A percentile compares a stretch with the other conserved stretches of the same genome.
These are phyloP conservation scores for Gastrophryne carolinensis DNA, from an alignment of 2,797 vertebrate species.

Conservation along the genomic window DNA sequence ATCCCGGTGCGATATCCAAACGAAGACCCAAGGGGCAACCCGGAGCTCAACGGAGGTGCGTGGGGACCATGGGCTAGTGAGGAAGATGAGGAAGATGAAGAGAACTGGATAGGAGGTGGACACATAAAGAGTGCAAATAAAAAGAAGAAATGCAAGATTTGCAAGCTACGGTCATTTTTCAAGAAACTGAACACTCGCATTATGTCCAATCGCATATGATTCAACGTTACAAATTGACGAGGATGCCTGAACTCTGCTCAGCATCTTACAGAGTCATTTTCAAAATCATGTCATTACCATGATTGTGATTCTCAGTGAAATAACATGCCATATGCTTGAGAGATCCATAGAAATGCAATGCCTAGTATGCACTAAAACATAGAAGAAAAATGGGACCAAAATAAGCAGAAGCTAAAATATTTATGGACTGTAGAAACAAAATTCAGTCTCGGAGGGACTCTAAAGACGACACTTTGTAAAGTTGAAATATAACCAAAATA, in stretches of 20 bases:
- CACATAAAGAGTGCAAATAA: slow-evolving; percentile 70
- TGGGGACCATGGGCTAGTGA: slow-evolving; percentile 94
- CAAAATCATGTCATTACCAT: neutral
- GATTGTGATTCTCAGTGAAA: neutral
- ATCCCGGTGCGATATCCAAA: slow-evolving; percentile 92
- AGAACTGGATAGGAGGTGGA: slow-evolving; percentile 63
- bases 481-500: slow-evolving; percentile 20
- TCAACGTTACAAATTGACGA: neutral
- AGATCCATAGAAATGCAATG: neutral
- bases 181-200: slow-evolving; percentile 88
- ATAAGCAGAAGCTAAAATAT: neutral
- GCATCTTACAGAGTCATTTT: neutral
- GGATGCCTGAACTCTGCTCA: neutral
- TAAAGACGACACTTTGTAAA: slow-evolving; percentile 11
- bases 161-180: slow-evolving; percentile 88
- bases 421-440: neutral
- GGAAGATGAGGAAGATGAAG: slow-evolving; percentile 77
- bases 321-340: neutral
- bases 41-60: slow-evolving; percentile 87
- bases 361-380: neutral
- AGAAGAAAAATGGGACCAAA: neutral
- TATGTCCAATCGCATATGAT: slow-evolving; percentile 92
- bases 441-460: neutral
- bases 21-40: slow-evolving; percentile 88
- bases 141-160: slow-evolving; percentile 87